Conservation (phyloP, 1,140 invertebrate species). For the Drosophila lini region DNA sequence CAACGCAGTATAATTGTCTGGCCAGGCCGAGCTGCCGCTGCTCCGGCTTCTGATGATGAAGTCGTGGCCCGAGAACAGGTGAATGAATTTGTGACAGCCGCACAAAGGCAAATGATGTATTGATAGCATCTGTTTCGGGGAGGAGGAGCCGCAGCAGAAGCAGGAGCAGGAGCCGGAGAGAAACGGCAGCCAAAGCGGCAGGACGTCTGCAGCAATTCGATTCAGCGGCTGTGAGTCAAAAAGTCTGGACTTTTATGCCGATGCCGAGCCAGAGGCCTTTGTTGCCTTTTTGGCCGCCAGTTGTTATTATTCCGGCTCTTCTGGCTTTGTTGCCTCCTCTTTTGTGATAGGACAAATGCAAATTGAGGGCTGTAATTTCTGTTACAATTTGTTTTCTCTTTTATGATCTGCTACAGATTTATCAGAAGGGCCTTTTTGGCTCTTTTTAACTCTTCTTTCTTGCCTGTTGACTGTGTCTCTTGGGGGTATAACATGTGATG, state of each 20-base stretch:
- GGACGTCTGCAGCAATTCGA: constrained; percentile 71
- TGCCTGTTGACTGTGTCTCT: constrained; percentile 1
- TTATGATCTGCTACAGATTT: constrained; percentile 22
- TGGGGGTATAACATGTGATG: background rate
- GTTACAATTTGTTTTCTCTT: constrained; percentile 38
- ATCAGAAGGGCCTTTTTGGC: background rate
- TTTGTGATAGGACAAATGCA: constrained; percentile 55
- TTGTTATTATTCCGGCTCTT: constrained; percentile 31
- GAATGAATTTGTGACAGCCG: constrained; percentile 81
- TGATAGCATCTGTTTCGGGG: constrained; percentile 80
- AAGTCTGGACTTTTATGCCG: constrained; percentile 43
- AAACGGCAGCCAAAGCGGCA: constrained; percentile 66
- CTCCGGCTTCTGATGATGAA: constrained; percentile 60
- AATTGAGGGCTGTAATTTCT: constrained; percentile 68
- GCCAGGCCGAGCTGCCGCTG: constrained; percentile 33
- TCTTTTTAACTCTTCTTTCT: background rate
- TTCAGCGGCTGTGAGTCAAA: constrained; percentile 57
- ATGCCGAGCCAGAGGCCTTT: constrained; percentile 24
- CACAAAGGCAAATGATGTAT: constrained; percentile 82
- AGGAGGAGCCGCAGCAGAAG: constrained; percentile 48
- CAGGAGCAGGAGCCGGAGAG: constrained; percentile 16
- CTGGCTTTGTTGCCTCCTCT: constrained; percentile 33
- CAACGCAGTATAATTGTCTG: constrained; percentile 81
- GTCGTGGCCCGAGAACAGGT: constrained; percentile 79
- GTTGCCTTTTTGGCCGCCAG: constrained; percentile 38